Evolutionary conservation across 2,888 invertebrate species (phyloP), one percentile per base, ranked within the genome.

Genomic region (Aphidius colemani): DNA sequence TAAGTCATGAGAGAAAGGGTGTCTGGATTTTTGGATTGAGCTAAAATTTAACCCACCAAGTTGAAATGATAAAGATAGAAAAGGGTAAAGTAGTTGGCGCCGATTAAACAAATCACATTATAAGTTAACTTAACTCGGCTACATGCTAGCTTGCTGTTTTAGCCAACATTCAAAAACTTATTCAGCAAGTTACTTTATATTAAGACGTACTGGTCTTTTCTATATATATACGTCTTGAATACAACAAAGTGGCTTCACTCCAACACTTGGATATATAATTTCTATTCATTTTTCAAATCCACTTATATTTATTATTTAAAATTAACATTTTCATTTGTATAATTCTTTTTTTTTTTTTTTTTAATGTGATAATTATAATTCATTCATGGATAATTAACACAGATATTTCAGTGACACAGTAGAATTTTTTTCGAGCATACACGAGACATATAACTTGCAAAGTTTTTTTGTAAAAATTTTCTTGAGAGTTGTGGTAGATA

Each of bases 71-170:
- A 50, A 60, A 57, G 50, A 64, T 59, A 70, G 74, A 73, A 71
- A 71, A 72, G 74, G 75, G 73, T 74, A 76, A 79, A 78, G 78
- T 80, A 79, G 76, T 78, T 79, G 80, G 80, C 80, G 78, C 78
- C 80, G 80, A 82, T 81, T 80, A 80, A 81, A 79, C 79, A 82
- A 82, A 81, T 82, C 80, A 78, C 77, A 80, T 81, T 81, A 81
- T 81, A 80, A 81, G 79, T 81, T 81, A 76, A 77, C 75, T 30
- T 30, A 30, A 30, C 30, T 30, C 30, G 30, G 5, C 30, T 30
- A 30, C 30, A 30, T 71, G 75, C 74, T 76, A 75, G 74, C 59
- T 43, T 39, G 11, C 49, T 49, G 11, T 11, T 11, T n/a, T 9
- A 13, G 13, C 39, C 40, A 13, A 43, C 49, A 41, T 18, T n/a